Conservation (phyloP, 2,113 vertebrate genomes). For the Tautogolabrus adspersus region DNA sequence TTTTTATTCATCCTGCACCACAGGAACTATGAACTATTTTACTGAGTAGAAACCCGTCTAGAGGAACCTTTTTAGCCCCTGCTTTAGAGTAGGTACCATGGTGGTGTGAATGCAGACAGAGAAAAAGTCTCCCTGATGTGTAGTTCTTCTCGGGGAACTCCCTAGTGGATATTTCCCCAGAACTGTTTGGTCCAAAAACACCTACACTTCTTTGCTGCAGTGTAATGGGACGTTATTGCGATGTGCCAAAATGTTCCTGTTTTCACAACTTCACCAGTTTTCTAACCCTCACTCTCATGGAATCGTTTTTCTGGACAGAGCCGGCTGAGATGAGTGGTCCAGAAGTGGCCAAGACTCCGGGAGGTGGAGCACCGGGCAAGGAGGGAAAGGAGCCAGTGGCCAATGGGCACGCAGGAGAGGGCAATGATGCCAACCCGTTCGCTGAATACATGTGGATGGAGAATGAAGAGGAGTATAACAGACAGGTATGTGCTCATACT, state of each 20-base stretch:
- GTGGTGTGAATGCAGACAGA: no score
- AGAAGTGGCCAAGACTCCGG: constrained; percentile 85
- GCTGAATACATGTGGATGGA: constrained; percentile 99
- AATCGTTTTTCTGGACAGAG: constrained; percentile 67
- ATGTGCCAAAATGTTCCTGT: neutral
- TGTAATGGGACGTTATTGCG: neutral
- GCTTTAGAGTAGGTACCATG: no score
- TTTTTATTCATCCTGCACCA: no score
- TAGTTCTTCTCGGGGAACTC: no score
- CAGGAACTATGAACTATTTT: no score
- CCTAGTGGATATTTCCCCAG: no score
- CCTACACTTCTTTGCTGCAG: no score
- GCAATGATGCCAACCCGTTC: constrained; percentile 90
- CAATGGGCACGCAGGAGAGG: constrained; percentile 88
- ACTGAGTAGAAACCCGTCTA: no score
- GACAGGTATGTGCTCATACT: constrained; percentile 85
- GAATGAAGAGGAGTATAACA: constrained; percentile 96
- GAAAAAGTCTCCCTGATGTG: no score
- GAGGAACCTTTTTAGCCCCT: no score
- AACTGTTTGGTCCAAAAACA: no score
- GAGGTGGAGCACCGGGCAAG: constrained; percentile 82
- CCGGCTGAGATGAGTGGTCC: constrained; percentile 93
- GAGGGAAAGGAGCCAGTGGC: constrained; percentile 91
- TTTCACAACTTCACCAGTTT: no score
- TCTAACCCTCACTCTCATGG: neutral